Percentiles rank a stretch among this genome's conserved stretches.
These are phyloP conservation scores for Sardina pilchardus DNA, from an alignment of 2,113 vertebrate species.

Conservation along the genomic window DNA sequence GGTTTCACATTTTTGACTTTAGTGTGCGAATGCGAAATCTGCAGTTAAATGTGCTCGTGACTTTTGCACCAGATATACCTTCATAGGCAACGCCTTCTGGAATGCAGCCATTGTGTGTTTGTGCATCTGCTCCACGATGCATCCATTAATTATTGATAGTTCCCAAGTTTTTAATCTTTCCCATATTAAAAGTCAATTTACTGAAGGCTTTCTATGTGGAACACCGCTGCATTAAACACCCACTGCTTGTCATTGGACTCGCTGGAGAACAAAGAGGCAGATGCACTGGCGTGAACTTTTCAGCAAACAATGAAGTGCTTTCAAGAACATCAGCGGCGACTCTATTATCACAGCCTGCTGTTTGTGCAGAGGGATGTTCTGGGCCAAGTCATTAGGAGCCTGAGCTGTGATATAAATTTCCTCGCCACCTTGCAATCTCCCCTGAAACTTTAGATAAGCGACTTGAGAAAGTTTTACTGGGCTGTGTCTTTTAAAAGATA, in stretches of 20 bases:
- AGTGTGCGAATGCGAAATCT: too few relatives aligned
- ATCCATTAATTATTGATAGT: constrained; percentile 53
- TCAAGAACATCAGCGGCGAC: constrained; percentile 6
- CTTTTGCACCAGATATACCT: too few relatives aligned
- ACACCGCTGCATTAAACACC: constrained; percentile 49
- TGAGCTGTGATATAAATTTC: not conserved
- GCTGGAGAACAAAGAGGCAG: constrained; percentile 23
- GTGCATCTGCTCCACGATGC: constrained; percentile 41
- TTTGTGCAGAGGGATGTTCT: not conserved
- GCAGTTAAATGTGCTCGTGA: too few relatives aligned
- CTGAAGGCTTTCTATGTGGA: constrained; percentile 15
- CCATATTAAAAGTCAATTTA: constrained; percentile 56
- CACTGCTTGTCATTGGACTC: constrained; percentile 37
- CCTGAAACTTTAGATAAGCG: constrained; percentile 10
- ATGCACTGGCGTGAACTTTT: constrained; percentile 21
- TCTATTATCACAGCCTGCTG: constrained; percentile 9
- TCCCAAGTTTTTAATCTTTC: constrained; percentile 56
- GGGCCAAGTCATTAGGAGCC: not conserved
- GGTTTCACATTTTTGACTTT: too few relatives aligned
- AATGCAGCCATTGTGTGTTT: not conserved
- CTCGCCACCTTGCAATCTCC: not conserved
- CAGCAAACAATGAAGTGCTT: not conserved
- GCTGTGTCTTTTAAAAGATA: not conserved
- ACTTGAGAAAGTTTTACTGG: constrained; percentile 7
- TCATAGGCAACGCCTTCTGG: too few relatives aligned